These are phyloP conservation scores for Pseudorasbora parva DNA, from an alignment of 2,113 vertebrate species.

Conservation along the genomic window DNA sequence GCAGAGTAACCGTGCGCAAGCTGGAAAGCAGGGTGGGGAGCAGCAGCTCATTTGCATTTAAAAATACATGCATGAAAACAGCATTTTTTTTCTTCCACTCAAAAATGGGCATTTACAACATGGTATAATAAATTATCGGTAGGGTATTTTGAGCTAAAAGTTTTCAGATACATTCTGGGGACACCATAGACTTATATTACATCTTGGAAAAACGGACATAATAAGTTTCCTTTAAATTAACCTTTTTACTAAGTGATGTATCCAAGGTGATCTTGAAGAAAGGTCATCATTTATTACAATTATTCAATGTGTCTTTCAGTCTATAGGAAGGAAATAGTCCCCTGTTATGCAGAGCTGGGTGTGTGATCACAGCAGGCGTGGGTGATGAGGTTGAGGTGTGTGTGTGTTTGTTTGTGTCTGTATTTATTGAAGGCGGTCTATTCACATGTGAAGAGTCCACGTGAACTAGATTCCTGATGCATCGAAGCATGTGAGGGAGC, in stretches of 20 bases:
- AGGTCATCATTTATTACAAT: slow-evolving; percentile 2
- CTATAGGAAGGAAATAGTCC: slow-evolving; percentile 23
- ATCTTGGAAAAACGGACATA: no score
- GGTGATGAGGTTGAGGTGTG: slow-evolving; percentile 58
- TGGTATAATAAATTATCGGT: no score
- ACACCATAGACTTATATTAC: no score
- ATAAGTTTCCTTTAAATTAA: neutral
- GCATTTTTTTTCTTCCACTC: no score
- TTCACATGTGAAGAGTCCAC: slow-evolving; percentile 56
- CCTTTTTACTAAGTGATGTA: neutral
- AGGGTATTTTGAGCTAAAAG: no score
- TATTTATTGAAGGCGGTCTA: neutral
- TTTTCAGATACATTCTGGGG: no score
- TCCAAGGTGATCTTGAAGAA: neutral
- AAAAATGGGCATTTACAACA: no score
- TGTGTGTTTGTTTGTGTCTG: slow-evolving; percentile 29
- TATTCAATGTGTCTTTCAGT: neutral
- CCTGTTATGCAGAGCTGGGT: slow-evolving; percentile 51
- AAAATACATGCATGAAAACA: no score
- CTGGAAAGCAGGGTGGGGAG: no score
- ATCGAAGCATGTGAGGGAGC: slow-evolving; percentile 56
- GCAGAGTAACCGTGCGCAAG: no score
- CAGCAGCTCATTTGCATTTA: no score
- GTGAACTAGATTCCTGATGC: slow-evolving; percentile 49
- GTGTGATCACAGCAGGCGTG: slow-evolving; percentile 59